Base-by-base conservation (phyloP, 2,797 vertebrate species). In the Scleropages formosus region DNA sequence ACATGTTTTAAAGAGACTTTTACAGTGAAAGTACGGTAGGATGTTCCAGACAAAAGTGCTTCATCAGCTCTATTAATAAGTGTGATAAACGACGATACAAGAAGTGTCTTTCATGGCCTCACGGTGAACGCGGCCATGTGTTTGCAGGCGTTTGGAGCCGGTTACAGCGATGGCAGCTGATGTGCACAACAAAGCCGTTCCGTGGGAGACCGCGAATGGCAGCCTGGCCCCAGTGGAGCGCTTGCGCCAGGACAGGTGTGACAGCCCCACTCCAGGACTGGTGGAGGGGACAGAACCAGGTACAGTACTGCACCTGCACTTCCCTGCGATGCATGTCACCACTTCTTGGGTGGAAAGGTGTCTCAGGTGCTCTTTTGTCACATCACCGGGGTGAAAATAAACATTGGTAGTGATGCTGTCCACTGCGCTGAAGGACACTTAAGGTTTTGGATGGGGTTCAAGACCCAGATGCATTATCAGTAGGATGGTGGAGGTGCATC, bases 221-320 rank as follows among this genome's bases (percentile, higher is more conserved):
- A 87, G 83, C 0, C 84, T 97, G 84, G 89, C 85, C 0, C 92
- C 93, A 0, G 84, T 88, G 58, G 93, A 96, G 66, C 92, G 82
- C 78, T 91, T 94, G 60, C 92, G 89, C 9, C 4, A 60, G 0
- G 93, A 95, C 24, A 88, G 96, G 78, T 92, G 95, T 0, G 96
- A 98, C 51, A 98, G 97, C 84, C 97, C 97, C 63, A 95, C 93
- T 0, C 96, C 96, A 0, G 94, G 95, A 24, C 88, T 99, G 87
- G 93, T 95, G 2, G 96, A 97, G 82, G 97, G 96, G 73, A 97
- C 93, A 0, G 97, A 99, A 83, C 97, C 97, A 88, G 97, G 97
- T 98, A 88, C 0, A 31, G 51, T 13, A 22, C 1, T 10, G 11
- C n/a, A 47, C n/a, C 0, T 4, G 49, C 39, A 12, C 20, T 60